Base-by-base conservation (phyloP, 92 coral and sea anemone genomes). In the Palythoa caribaeorum region DNA sequence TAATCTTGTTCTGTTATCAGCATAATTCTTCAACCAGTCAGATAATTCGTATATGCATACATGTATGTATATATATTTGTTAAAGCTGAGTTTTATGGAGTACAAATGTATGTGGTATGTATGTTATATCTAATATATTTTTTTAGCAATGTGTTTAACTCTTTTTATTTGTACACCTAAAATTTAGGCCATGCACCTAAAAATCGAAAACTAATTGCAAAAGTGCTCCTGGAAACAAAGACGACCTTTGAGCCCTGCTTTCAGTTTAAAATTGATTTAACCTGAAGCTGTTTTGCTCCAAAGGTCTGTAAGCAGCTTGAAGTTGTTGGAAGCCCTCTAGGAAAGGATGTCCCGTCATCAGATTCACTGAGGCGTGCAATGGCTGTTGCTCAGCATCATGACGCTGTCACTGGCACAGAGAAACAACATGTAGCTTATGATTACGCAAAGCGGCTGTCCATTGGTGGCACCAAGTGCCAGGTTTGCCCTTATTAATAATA, bases 351-450 rank as follows among this genome's bases (percentile, higher is more conserved):
- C 6, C 48, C 92, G 9, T 89, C 95, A 35, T 97, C 99, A 0
- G 95, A 94, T 71, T 76, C 75, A 39, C 91, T 97, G 40, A 92
- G 97, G 63, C 91, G 94, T 17, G 99, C 99, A n/a, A 81, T 97
- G 98, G 99, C 90, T 7, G 99, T 97, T 60, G 97, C 98, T 2
- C 99, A 97, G 54, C 99, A 97, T 70, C 99, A 97, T 75, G 99
- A 97, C 87, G 99, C 99, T 3, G 98, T 97, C 73, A 97, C 92
- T 78, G 99, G 99, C 12, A 97, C 99, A 36, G 95, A 95, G 55
- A 92, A 92, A 77, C 99, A 95, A 77, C 99, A 97, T 87, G 99
- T 97, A 35, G 99, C 99, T 75, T 95, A 90, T 92, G 99, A 97
- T 88, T 97, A 97, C 77, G 99, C 98, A 13, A 95, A 97, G 78